These are phyloP conservation scores for Thamnaconus septentrionalis DNA, from an alignment of 2,113 vertebrate genomes.

Conservation along the genomic window DNA sequence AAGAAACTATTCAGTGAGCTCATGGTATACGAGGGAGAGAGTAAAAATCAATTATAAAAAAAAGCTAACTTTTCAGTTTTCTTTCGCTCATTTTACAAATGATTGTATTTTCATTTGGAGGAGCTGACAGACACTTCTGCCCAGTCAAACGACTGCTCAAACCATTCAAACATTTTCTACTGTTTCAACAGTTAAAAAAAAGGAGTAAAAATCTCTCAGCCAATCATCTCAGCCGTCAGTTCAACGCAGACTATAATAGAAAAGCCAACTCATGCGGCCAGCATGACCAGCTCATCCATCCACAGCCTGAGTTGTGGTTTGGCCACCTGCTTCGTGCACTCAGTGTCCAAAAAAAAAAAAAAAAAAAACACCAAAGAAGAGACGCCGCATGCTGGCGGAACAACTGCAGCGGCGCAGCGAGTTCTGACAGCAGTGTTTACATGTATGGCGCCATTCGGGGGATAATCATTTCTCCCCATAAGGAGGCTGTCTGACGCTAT, in stretches of 20 bases:
- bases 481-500: constrained; percentile 1
- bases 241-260: constrained; percentile 17
- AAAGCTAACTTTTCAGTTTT: neutral
- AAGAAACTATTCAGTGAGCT: too few species aligned
- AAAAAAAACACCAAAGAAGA: constrained; percentile 32
- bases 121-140: too few species aligned
- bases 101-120: too few species aligned
- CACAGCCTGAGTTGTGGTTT: constrained; percentile 31
- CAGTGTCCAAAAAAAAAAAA: constrained; percentile 32
- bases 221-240: constrained; percentile 5
- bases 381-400: constrained; percentile 19
- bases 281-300: constrained; percentile 28
- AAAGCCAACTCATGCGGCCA: constrained; percentile 2
- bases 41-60: too few species aligned
- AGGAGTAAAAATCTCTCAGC: constrained; percentile 20
- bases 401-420: constrained; percentile 19
- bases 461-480: constrained; percentile 7
- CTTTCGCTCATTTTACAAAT: too few species aligned
- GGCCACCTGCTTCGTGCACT: constrained; percentile 43
- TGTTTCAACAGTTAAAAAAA: neutral
- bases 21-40: too few species aligned
- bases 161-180: too few species aligned
- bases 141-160: too few species aligned
- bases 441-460: neutral
- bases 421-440: constrained; percentile 17